Evolutionary conservation across 1,140 invertebrate genomes (phyloP), one percentile per base, ranked within the genome.

Genomic region (Vanessa atalanta): DNA sequence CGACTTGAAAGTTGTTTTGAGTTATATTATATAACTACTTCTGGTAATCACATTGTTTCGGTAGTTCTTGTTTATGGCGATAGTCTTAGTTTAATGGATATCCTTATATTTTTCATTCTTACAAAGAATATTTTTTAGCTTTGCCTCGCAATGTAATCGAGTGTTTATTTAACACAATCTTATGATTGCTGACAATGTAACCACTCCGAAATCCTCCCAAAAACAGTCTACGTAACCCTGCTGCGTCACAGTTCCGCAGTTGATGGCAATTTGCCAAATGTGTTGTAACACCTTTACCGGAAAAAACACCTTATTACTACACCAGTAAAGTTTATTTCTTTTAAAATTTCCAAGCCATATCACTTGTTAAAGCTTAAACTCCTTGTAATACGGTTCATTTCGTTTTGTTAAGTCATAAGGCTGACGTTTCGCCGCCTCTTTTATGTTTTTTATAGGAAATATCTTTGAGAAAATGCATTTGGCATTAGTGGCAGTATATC

Each of bases 241-340:
- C 75, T 79, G 64, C 73, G 71, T 75, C 70, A 57, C 53, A 65
- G 51, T 53, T 16, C 20, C 60, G 48, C 23, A 66, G 65, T 55
- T 64, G 23, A 43, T 80, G 79, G 79, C 76, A 73, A 31, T 50
- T 48, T 23, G 76, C 79, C 79, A 80, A 76, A 43, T n/a, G 23
- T 43, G 47, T 16, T 57, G 8, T 47, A 43, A 71, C 23, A 43
- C 53, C 50, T 47, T 70, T 53, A 66, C 23, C 51, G 55, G 43
- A 60, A 68, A 43, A n/a, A 71, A 71, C 70, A 73, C 65, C 65
- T 64, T 72, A 70, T 73, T 55, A 23, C 65, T 23, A 16, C 47
- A 16, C 47, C 4, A 2, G 14, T 43, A 63, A n/a, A 63, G 55
- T 70, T 37, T 47, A 74, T 50, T 72, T 73, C 70, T 50, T n/a